phyloP scores from a whole-genome alignment of 2,113 vertebrate genomes.

The Percopsis transmontana region DNA sequence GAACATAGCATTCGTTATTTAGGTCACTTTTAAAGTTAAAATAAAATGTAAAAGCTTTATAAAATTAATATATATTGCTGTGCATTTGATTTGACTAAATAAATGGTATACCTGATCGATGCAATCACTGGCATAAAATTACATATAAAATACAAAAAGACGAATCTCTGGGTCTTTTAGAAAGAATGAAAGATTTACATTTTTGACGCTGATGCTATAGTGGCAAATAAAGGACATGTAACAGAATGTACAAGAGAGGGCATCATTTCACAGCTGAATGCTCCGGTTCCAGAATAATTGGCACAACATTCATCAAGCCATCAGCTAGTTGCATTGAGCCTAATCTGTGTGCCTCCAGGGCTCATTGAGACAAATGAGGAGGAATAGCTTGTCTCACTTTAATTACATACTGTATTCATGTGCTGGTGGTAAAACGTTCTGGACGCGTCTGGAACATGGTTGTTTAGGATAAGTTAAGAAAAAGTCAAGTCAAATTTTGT shows the following conservation, averaged over 20 bases:
- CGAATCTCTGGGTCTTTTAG: background rate
- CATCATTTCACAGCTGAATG: conserved; percentile 55
- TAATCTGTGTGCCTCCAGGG: conserved; percentile 37
- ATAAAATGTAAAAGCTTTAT: too few species aligned
- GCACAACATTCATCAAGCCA: conserved; percentile 48
- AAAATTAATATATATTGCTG: too few species aligned
- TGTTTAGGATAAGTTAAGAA: background rate
- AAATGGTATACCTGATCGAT: too few species aligned
- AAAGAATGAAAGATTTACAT: conserved; percentile 2
- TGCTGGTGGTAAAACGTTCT: conserved; percentile 4
- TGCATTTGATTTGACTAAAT: too few species aligned
- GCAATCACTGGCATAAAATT: too few species aligned
- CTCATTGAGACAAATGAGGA: conserved; percentile 58
- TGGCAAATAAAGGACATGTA: conserved; percentile 23
- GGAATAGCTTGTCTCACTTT: conserved; percentile 19
- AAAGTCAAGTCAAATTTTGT: background rate
- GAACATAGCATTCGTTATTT: too few species aligned
- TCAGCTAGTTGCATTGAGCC: conserved; percentile 27
- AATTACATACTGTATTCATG: conserved; percentile 13
- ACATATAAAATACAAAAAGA: background rate
- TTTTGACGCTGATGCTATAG: background rate
- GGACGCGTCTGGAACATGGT: background rate
- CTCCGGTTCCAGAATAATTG: conserved; percentile 47
- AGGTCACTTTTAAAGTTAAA: too few species aligned
- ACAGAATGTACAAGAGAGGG: conserved; percentile 16